Conservation (phyloP, 1,140 invertebrate species). For the Eubasilissa regina region DNA sequence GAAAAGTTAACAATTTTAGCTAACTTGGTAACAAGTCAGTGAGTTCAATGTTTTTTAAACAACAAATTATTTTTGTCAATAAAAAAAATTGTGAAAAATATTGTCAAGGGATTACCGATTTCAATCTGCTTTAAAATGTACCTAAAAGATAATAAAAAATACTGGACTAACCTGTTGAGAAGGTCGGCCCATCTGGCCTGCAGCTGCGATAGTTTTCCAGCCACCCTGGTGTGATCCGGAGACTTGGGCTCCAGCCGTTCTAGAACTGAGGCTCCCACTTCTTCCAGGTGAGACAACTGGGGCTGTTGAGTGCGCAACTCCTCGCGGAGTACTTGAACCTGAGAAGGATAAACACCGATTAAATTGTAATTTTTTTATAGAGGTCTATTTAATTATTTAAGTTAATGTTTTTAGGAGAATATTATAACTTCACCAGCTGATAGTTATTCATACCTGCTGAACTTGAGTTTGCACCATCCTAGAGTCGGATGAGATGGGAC, state of each 20-base stretch:
- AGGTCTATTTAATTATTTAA: too few relatives aligned
- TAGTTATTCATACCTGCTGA: conserved; percentile 78
- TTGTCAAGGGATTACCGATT: too few relatives aligned
- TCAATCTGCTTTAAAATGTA: too few relatives aligned
- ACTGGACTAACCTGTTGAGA: conserved; percentile 72
- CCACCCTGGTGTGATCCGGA: conserved; percentile 82
- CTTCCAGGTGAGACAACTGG: conserved; percentile 87
- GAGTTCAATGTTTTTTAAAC: too few relatives aligned
- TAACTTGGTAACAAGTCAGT: too few relatives aligned
- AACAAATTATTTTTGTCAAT: too few relatives aligned
- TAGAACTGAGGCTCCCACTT: conserved; percentile 85
- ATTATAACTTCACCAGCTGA: not conserved
- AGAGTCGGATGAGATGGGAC: conserved; percentile 95
- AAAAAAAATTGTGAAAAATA: too few relatives aligned
- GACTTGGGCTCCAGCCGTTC: conserved; percentile 80
- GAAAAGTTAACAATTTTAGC: not conserved
- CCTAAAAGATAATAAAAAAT: too few relatives aligned
- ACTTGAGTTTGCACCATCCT: conserved; percentile 95
- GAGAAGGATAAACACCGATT: conserved; percentile 37
- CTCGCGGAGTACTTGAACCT: conserved; percentile 91
- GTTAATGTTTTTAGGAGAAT: too few relatives aligned
- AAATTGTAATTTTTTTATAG: too few relatives aligned
- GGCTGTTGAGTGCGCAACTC: conserved; percentile 94
- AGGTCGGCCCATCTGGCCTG: conserved; percentile 87
- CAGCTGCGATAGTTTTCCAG: conserved; percentile 78